These are phyloP conservation scores for Dysidea cf. avara DNA, from an alignment of 37 sponge, comb jelly and placozoan species.

Conservation along the genomic window DNA sequence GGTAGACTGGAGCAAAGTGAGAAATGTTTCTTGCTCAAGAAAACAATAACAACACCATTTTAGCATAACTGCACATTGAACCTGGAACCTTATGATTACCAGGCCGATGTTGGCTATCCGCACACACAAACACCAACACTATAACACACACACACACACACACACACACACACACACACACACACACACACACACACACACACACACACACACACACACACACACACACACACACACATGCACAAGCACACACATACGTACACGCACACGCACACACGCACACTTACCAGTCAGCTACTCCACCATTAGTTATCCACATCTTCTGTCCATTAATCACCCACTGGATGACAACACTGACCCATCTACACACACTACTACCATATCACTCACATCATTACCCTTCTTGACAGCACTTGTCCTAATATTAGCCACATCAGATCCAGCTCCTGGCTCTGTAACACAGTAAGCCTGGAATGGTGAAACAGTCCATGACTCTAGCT, in stretches of 20 bases:
- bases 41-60: too few relatives aligned
- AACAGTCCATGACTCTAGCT: too few relatives aligned
- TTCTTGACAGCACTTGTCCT: slow-evolving; percentile 85
- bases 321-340: slow-evolving; percentile 94
- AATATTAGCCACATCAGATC: slow-evolving; percentile 92
- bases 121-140: too few relatives aligned
- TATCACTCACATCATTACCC: slow-evolving; percentile 67
- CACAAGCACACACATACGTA: too few relatives aligned
- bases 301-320: slow-evolving; percentile 99
- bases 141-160: too few relatives aligned
- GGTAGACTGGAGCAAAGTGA: too few relatives aligned
- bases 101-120: too few relatives aligned
- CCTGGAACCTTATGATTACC: too few relatives aligned
- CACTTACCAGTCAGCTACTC: slow-evolving; percentile 96
- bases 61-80: too few relatives aligned
- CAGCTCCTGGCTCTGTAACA: slow-evolving; percentile 93
- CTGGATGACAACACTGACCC: slow-evolving; percentile 30
- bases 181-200: not conserved
- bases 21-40: too few relatives aligned
- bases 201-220: not conserved
- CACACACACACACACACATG: too few relatives aligned
- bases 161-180: not conserved
- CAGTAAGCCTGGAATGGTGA: slow-evolving; percentile 74
- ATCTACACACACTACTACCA: not conserved
- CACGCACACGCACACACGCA: too few relatives aligned